phyloP scores from a whole-genome alignment of 2,888 invertebrate genomes.

The Andrena trimmerana region DNA sequence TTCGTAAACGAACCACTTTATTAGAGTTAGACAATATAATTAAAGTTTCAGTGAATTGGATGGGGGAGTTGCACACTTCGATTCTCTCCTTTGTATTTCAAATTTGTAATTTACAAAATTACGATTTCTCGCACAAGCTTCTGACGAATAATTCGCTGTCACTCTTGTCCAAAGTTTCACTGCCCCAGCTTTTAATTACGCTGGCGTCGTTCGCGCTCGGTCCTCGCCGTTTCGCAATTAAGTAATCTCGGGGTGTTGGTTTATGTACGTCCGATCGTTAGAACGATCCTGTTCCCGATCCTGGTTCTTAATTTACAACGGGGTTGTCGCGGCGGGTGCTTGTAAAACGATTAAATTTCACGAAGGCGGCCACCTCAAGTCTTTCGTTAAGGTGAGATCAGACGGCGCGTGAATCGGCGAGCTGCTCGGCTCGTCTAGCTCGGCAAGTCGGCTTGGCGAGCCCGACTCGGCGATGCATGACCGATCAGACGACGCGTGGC shows the following conservation, averaged over 20 bases:
- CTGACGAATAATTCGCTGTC: background rate
- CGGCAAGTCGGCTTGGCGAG: too few relatives aligned
- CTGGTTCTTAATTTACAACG: background rate
- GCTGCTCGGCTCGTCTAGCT: too few relatives aligned
- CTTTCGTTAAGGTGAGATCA: too few relatives aligned
- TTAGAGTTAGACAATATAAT: too few relatives aligned
- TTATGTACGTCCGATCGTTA: background rate
- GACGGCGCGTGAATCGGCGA: too few relatives aligned
- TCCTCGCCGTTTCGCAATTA: background rate
- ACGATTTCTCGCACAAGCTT: background rate
- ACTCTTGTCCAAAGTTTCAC: background rate
- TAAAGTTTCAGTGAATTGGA: too few relatives aligned
- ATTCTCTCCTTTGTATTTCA: background rate
- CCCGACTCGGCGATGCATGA: too few relatives aligned
- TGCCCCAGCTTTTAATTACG: background rate
- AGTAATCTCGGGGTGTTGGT: background rate
- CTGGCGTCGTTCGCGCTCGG: background rate
- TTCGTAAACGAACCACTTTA: too few relatives aligned
- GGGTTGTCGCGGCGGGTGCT: background rate
- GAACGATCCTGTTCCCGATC: slow-evolving; percentile 6
- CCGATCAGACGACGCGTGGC: too few relatives aligned
- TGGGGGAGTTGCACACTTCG: too few relatives aligned
- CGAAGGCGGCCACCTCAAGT: background rate
- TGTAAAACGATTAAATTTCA: slow-evolving; percentile 10
- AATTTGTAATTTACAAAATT: background rate